phyloP scores from a whole-genome alignment of 2,888 invertebrate genomes.

The Troides oblongomaculatus region DNA sequence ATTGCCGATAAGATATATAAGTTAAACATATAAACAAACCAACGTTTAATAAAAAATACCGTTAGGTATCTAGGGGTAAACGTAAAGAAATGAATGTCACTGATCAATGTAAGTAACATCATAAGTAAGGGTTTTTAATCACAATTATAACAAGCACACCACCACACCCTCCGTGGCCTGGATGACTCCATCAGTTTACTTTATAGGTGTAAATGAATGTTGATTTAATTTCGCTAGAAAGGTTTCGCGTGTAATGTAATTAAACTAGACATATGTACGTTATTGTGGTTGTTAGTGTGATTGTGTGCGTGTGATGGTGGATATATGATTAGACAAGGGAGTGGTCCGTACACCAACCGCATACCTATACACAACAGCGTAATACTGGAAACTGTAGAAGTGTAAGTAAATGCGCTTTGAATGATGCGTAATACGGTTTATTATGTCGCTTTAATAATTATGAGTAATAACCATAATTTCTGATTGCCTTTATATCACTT shows the following conservation, averaged over 20 bases:
- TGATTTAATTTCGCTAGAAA: constrained; percentile 55
- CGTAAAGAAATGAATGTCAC: neutral
- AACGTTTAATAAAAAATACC: neutral
- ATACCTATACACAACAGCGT: constrained; percentile 34
- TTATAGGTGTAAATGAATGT: constrained; percentile 28
- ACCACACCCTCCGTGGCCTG: constrained; percentile 27
- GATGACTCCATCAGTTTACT: constrained; percentile 29
- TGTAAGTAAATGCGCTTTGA: constrained; percentile 26
- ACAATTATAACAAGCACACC: constrained; percentile 23
- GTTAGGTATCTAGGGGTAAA: neutral
- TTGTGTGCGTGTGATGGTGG: constrained; percentile 38
- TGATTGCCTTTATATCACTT: no score
- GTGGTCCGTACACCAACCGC: constrained; percentile 43
- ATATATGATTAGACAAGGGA: constrained; percentile 43
- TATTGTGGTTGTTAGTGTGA: constrained; percentile 40
- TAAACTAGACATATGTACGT: constrained; percentile 57
- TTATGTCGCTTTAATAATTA: constrained; percentile 35
- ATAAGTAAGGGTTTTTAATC: constrained; percentile 24
- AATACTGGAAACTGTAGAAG: neutral
- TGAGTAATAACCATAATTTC: no score
- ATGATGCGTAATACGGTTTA: constrained; percentile 35
- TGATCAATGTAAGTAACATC: constrained; percentile 21
- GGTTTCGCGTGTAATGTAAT: constrained; percentile 50
- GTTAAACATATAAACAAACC: neutral
- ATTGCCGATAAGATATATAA: no score